Conservation (phyloP, 2,888 invertebrate genomes). For the Lycia hirtaria region DNA sequence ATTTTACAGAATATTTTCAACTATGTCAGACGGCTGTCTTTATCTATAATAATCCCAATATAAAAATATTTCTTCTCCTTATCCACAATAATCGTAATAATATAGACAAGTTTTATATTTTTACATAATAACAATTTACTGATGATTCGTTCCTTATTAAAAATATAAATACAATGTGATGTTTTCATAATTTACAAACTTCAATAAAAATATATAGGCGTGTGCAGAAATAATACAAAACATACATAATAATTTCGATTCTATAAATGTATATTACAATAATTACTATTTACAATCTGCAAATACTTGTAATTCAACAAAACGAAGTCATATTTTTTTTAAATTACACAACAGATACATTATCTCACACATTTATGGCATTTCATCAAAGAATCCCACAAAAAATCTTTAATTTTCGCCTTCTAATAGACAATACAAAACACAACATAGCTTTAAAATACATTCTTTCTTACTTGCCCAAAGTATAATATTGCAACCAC, state of each 20-base stretch:
- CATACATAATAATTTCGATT: constrained; percentile 32
- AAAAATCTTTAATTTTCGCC: constrained; percentile 65
- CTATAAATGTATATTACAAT: constrained; percentile 36
- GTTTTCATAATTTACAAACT: constrained; percentile 45
- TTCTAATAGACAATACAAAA: constrained; percentile 78
- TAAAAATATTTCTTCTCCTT: constrained; percentile 83
- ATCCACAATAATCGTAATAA: constrained; percentile 62
- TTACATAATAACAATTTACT: constrained; percentile 67
- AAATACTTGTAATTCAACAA: constrained; percentile 38
- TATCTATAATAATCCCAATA: constrained; percentile 82
- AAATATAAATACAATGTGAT: constrained; percentile 58
- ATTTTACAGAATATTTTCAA: constrained; percentile 81
- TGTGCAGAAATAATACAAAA: constrained; percentile 37
- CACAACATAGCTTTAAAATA: constrained; percentile 82
- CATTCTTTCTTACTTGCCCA: too few species aligned
- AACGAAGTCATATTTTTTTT: constrained; percentile 55
- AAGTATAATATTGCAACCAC: too few species aligned
- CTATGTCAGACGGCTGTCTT: constrained; percentile 74
- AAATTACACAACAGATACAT: constrained; percentile 78
- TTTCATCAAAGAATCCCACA: constrained; percentile 73
- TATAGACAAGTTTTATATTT: constrained; percentile 69
- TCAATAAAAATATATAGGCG: constrained; percentile 51
- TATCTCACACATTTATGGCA: constrained; percentile 83
- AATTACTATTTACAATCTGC: constrained; percentile 41
- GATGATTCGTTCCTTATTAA: constrained; percentile 33